Percentiles rank a stretch among this genome's conserved stretches.
These are phyloP conservation scores for Platorchestia sp. DNA, from an alignment of 1,140 invertebrate species.

Conservation along the genomic window DNA sequence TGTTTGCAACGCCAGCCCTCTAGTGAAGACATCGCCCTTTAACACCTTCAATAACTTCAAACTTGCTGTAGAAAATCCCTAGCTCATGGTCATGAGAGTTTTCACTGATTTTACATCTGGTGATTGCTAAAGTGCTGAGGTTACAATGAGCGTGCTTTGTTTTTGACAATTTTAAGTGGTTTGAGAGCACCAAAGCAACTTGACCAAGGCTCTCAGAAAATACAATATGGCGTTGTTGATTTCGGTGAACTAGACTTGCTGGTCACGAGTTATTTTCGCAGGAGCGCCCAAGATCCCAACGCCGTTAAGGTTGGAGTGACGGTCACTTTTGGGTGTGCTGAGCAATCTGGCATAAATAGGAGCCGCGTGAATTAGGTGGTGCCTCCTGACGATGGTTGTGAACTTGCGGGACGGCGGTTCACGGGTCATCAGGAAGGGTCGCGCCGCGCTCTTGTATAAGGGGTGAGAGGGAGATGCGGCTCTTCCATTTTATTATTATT, in stretches of 20 bases:
- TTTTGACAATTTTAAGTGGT: not conserved
- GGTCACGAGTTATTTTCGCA: not conserved
- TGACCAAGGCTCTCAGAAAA: not conserved
- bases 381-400: not conserved
- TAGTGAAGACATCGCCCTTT: constrained; percentile 26
- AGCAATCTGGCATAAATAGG: constrained; percentile 13
- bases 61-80: not conserved
- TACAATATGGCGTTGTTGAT: not conserved
- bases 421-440: constrained; percentile 35
- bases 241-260: not conserved
- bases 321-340: constrained; percentile 23
- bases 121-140: not conserved
- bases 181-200: not conserved
- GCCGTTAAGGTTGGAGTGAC: not conserved
- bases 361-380: not conserved
- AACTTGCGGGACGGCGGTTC: not conserved
- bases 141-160: not conserved
- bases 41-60: constrained; percentile 35
- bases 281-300: not conserved
- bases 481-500: constrained; percentile 52
- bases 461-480: constrained; percentile 42
- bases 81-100: not conserved
- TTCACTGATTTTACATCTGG: not conserved
- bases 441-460: constrained; percentile 19
- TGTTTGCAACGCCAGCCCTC: not conserved